Evolutionary conservation across 2,797 vertebrate species (phyloP).

Genomic region (Rhadinocentrus ornatus): DNA sequence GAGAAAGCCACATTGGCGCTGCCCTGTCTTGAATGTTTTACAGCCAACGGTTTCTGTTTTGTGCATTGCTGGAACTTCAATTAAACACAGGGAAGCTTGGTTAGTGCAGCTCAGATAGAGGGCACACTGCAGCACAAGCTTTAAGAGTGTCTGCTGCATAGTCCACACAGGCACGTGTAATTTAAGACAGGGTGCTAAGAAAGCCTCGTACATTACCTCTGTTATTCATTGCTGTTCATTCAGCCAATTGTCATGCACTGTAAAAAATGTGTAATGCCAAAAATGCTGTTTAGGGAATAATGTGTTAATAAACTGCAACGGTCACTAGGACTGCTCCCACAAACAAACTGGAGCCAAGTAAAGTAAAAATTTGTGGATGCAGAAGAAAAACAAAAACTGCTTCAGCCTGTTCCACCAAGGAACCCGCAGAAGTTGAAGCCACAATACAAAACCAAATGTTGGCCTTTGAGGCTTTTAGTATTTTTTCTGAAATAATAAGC

Average conservation of each 20-base stretch:
- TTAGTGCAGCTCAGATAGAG: slow-evolving; percentile 16
- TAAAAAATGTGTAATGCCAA: neutral
- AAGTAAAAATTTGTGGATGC: neutral
- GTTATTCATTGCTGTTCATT: neutral
- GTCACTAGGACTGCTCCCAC: slow-evolving; percentile 22
- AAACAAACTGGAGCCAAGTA: slow-evolving; percentile 15
- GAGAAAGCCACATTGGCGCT: slow-evolving; percentile 47
- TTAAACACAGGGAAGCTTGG: slow-evolving; percentile 35
- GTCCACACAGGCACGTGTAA: neutral
- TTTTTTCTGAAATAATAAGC: slow-evolving; percentile 5
- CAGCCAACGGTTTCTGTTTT: slow-evolving; percentile 39
- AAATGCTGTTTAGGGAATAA: slow-evolving; percentile 10
- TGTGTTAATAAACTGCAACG: slow-evolving; percentile 34
- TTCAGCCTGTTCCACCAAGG: slow-evolving; percentile 16
- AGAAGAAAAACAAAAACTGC: slow-evolving; percentile 14
- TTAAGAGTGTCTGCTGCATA: neutral
- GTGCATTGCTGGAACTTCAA: slow-evolving; percentile 60
- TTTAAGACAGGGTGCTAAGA: neutral
- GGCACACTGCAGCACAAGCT: neutral
- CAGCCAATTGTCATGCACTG: neutral
- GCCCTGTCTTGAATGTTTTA: slow-evolving; percentile 42
- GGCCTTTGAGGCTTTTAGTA: neutral
- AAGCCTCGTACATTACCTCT: neutral
- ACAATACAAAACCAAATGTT: slow-evolving; percentile 10
- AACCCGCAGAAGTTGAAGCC: slow-evolving; percentile 11